phyloP scores from a whole-genome alignment of 2,113 vertebrate species.

The Platysternon megacephalum region DNA sequence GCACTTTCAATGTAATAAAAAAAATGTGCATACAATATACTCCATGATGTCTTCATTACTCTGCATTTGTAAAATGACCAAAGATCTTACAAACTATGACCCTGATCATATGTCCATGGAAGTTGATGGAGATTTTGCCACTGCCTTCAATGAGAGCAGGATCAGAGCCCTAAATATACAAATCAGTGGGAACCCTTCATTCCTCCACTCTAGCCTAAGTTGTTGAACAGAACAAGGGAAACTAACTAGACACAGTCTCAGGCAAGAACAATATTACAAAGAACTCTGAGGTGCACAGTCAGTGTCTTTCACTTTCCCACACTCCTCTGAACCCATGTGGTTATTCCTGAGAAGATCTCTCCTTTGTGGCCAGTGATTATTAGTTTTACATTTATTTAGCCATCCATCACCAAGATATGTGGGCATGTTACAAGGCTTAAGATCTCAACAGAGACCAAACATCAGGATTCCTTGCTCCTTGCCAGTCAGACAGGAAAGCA shows the following conservation, averaged over 20 bases:
- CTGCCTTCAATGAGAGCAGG: not conserved
- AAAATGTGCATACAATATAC: no score
- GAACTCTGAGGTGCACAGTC: not conserved
- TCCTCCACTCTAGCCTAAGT: not conserved
- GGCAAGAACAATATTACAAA: not conserved
- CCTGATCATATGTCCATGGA: not conserved
- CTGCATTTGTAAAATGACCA: not conserved
- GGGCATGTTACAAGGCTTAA: fast-evolving
- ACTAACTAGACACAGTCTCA: not conserved
- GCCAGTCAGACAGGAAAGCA: not conserved
- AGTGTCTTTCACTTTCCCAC: not conserved
- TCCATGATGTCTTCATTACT: constrained; percentile 9
- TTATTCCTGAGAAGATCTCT: not conserved
- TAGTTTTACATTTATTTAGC: not conserved
- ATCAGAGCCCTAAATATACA: not conserved
- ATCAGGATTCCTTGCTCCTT: not conserved
- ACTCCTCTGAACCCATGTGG: not conserved
- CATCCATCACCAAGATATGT: fast-evolving
- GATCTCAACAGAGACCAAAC: fast-evolving
- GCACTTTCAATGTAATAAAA: no score
- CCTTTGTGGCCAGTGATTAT: not conserved
- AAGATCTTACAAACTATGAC: no score
- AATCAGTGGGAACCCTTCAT: not conserved
- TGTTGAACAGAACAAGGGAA: not conserved
- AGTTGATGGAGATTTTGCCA: not conserved